Evolutionary conservation across 2,888 invertebrate genomes (phyloP), one percentile per base, ranked within the genome.

Genomic region (Clivina fossor): DNA sequence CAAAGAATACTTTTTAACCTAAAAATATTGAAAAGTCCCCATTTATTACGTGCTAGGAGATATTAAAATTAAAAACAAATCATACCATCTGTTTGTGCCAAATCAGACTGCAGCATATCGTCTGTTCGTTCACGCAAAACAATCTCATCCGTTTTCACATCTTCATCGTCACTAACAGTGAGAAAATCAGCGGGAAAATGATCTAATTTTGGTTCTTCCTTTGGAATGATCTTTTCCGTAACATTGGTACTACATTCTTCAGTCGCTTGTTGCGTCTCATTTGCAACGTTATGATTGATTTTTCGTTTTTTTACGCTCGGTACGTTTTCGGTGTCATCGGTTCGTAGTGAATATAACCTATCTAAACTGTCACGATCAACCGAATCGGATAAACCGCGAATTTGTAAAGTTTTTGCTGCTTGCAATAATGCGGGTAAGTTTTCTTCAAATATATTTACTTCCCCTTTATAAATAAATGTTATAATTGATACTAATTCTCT

Each of bases 391-490:
- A 86, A 72, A 2, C 86, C 86, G 68, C 84, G 81, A 59, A 86
- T 83, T 69, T 84, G 82, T 53, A 86, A 70, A 4, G 81, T 79
- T 66, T 85, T 84, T 0, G 86, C 86, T 28, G 85, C 84, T 69
- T 84, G 83, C 57, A 86, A 69, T 44, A 86, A 73, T 53, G 83
- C 77, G 33, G 83, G 81, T 61, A 86, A 73, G 66, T 84, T 84
- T 64, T 85, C 83, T 66, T 86, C 84, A 40, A 84, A 83, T 40
- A 86, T 84, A 72, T 84, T 83, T 15, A 86, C 86, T 71, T 86
- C 86, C 4, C 86, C 86, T 66, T 85, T 83, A 68, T 86, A 86
- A 79, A 86, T 85, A 69, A 86, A 86, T 66, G 81, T 80, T 61
- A 86, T 74, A 43, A 86, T 69, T 20, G 83, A 82, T 64, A 80